Evolutionary conservation across 2,113 vertebrate genomes (phyloP), one percentile per base, ranked within the genome.

Genomic region (Pedetes capensis): DNA sequence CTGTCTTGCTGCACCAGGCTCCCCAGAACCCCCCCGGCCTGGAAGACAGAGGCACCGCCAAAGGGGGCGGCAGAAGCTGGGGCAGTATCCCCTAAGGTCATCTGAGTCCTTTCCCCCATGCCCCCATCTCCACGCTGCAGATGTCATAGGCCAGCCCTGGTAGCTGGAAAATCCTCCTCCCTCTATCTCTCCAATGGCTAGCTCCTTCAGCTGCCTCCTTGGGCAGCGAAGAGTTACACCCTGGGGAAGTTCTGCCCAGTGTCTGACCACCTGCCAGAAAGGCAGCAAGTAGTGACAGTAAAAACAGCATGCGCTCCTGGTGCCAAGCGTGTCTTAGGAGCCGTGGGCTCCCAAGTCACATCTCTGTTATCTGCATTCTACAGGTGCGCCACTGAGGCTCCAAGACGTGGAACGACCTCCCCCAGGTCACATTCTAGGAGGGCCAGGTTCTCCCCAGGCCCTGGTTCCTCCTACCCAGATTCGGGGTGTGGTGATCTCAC

Each of bases 71-170:
- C 34, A 10, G 13, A 23, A n/a, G 44, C 47, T 6, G 1, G 27
- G 49, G 5, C 29, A 1, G 2, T 6, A 8, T 68, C 9, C 0
- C 7, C 8, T 17, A 42, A 71, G 42, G 27, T 11, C 47, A 1
- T 9, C 78, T 23, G 55, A 63, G 63, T 42, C 23, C 0, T 37
- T 3, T 34, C 49, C 3, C 16, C 82, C 63, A n/a, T 4, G 4
- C 61, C 42, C 34, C 51, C 22, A 82, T 27, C 74, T 61, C 91
- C 14, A 29, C 0, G 0, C 29, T 2, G 1, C 57, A 25, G 66
- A 42, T 0, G 8, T 6, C 25, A 3, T 3, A 12, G n/a, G 42
- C 37, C 55, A 55, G 3, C 29, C 1, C 42, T 0, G 0, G 78
- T 5, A 23, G 87, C 91, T 13, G 32, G 59, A 81, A 27, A 14